These are phyloP conservation scores for Homalodisca vitripennis DNA, from an alignment of 1,140 invertebrate species.

Conservation along the genomic window DNA sequence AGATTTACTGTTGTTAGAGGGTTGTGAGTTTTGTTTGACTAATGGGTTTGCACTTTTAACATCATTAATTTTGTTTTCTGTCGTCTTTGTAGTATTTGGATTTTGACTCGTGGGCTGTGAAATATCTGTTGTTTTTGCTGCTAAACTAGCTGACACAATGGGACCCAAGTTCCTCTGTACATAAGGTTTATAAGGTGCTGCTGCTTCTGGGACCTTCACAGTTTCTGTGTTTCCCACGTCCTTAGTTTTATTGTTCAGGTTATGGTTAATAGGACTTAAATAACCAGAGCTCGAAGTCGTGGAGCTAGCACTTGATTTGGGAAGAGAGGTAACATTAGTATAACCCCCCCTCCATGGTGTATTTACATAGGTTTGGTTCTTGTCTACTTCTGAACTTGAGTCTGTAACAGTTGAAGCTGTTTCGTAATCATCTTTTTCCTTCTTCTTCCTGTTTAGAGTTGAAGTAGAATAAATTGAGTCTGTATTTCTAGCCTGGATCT, in stretches of 20 bases:
- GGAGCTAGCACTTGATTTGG: slow-evolving; percentile 52
- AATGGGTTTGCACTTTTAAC: slow-evolving; percentile 30
- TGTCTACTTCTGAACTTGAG: slow-evolving; percentile 44
- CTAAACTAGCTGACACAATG: slow-evolving; percentile 44
- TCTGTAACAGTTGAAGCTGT: slow-evolving; percentile 46
- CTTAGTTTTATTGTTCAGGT: slow-evolving; percentile 31
- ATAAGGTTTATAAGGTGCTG: slow-evolving; percentile 44
- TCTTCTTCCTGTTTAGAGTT: slow-evolving; percentile 62
- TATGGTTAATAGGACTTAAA: slow-evolving; percentile 60
- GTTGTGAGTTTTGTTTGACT: slow-evolving; percentile 23
- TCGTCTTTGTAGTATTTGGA: slow-evolving; percentile 17
- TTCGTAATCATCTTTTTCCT: slow-evolving; percentile 49
- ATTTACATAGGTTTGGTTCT: slow-evolving; percentile 53
- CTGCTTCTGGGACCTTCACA: slow-evolving; percentile 37
- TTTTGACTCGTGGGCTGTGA: slow-evolving; percentile 31
- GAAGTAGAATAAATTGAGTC: slow-evolving; percentile 83
- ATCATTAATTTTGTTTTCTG: slow-evolving; percentile 15
- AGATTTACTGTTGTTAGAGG: slow-evolving; percentile 44
- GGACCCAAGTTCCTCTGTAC: slow-evolving; percentile 44
- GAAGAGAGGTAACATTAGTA: slow-evolving; percentile 28
- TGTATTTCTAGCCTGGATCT: slow-evolving; percentile 79
- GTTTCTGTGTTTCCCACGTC: slow-evolving; percentile 20
- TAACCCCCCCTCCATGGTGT: slow-evolving; percentile 42
- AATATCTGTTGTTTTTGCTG: slow-evolving; percentile 29
- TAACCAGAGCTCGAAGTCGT: slow-evolving; percentile 67